A percentile compares a stretch with the other conserved stretches of the same genome.
phyloP scores from a whole-genome alignment of 1,140 invertebrate genomes.

The Vanessa tameamea region DNA sequence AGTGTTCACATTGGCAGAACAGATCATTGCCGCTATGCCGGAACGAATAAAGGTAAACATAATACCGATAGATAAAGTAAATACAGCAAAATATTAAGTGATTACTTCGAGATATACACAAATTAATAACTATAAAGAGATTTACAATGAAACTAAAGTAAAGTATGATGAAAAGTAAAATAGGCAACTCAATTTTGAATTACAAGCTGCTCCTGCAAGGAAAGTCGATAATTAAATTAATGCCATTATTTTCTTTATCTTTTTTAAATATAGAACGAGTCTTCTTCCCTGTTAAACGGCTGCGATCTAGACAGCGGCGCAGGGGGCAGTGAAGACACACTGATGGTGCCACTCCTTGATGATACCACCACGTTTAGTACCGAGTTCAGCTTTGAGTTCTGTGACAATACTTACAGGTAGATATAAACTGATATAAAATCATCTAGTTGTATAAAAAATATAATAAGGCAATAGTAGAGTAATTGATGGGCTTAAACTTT shows the following conservation, averaged over 20 bases:
- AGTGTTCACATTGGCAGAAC: constrained; percentile 96
- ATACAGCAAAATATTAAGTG: not conserved
- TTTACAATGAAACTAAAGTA: too few relatives aligned
- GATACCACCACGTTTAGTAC: constrained; percentile 82
- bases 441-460: not conserved
- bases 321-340: constrained; percentile 80
- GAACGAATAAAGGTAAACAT: constrained; percentile 93
- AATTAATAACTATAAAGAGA: too few relatives aligned
- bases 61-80: not conserved
- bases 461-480: not conserved
- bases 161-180: too few relatives aligned
- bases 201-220: too few relatives aligned
- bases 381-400: constrained; percentile 89
- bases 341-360: constrained; percentile 86
- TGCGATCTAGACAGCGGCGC: constrained; percentile 79
- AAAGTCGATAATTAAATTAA: not conserved
- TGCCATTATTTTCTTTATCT: not conserved
- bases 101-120: too few relatives aligned
- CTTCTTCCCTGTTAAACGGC: constrained; percentile 82
- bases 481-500: too few relatives aligned
- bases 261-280: constrained; percentile 81
- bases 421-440: not conserved
- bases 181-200: too few relatives aligned
- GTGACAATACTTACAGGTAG: constrained; percentile 88
- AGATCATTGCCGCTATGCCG: constrained; percentile 98